Percentiles rank a stretch among this genome's conserved stretches.
Evolutionary conservation across 2,888 invertebrate genomes (phyloP).

Genomic region (Ormyrus labotus): DNA sequence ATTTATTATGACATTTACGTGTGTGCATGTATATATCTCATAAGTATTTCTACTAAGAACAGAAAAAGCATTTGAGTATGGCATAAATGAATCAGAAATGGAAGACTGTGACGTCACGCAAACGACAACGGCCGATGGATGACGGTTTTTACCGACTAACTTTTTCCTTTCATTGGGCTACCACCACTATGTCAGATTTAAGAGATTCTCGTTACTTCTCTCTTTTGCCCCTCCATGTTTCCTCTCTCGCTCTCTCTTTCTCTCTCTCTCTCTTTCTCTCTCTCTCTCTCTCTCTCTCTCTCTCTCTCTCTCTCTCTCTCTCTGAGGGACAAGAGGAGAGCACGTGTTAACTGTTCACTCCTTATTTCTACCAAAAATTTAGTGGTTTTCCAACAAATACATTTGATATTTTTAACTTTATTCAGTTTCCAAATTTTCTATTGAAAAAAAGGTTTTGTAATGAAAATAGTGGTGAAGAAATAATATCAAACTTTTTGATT

Average conservation of each 20-base stretch:
- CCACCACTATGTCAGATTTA: conserved; percentile 3
- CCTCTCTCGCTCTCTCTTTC: background rate
- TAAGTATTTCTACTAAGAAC: too few relatives aligned
- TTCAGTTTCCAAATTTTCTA: background rate
- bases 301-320: conserved; percentile 7
- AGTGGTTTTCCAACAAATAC: too few relatives aligned
- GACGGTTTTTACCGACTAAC: conserved; percentile 20
- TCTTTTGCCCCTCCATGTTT: background rate
- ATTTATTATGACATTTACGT: too few relatives aligned
- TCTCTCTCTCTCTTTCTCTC: conserved; percentile 9
- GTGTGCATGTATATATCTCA: too few relatives aligned
- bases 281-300: background rate
- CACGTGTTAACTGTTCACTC: too few relatives aligned
- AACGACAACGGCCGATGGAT: conserved; percentile 13
- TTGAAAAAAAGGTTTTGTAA: background rate
- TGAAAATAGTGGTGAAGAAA: background rate
- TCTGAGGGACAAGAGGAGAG: too few relatives aligned
- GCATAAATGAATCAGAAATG: too few relatives aligned
- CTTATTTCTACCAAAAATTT: too few relatives aligned
- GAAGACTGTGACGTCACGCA: too few relatives aligned
- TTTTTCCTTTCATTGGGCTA: conserved; percentile 3
- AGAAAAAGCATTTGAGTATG: too few relatives aligned
- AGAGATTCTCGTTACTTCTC: conserved; percentile 17
- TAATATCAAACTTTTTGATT: background rate
- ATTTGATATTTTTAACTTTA: too few relatives aligned